A percentile compares a stretch with the other conserved stretches of the same genome.
phyloP scores from a whole-genome alignment of 1,140 invertebrate genomes.

The Drosophila dunni region DNA sequence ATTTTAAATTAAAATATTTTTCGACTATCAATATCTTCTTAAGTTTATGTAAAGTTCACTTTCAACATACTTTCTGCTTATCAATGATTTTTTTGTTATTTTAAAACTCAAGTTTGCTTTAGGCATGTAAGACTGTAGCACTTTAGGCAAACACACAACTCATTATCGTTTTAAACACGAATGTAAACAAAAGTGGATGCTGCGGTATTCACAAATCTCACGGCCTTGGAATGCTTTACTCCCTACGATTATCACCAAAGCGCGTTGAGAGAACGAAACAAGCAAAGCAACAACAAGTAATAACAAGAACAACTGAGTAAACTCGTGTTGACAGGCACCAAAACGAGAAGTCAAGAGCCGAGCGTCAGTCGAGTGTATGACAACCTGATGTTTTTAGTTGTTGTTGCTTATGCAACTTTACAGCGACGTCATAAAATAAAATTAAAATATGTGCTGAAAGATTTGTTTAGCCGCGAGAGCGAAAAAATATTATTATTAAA shows the following conservation, averaged over 20 bases:
- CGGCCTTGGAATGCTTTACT: slow-evolving; percentile 54
- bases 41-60: no score
- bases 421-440: slow-evolving; percentile 33
- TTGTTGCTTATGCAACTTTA: slow-evolving; percentile 51
- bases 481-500: slow-evolving; percentile 43
- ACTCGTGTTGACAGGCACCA: slow-evolving; percentile 18
- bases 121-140: slow-evolving; percentile 29
- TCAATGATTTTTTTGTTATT: no score
- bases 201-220: slow-evolving; percentile 59
- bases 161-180: slow-evolving; percentile 57
- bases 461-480: slow-evolving; percentile 24
- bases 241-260: slow-evolving; percentile 28
- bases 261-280: slow-evolving; percentile 15
- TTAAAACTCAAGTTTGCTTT: not conserved
- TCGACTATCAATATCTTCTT: no score
- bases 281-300: slow-evolving; percentile 12
- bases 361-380: not conserved
- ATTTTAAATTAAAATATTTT: not conserved
- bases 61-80: not conserved
- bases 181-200: slow-evolving; percentile 70
- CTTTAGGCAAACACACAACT: slow-evolving; percentile 32
- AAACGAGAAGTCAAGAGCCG: slow-evolving; percentile 2
- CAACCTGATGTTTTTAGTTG: slow-evolving; percentile 6
- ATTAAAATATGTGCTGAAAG: slow-evolving; percentile 23
- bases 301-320: slow-evolving; percentile 33